A percentile compares a stretch with the other conserved stretches of the same genome.
Conservation (phyloP, 1,140 invertebrate genomes). For the Drosophila serrata region DNA sequence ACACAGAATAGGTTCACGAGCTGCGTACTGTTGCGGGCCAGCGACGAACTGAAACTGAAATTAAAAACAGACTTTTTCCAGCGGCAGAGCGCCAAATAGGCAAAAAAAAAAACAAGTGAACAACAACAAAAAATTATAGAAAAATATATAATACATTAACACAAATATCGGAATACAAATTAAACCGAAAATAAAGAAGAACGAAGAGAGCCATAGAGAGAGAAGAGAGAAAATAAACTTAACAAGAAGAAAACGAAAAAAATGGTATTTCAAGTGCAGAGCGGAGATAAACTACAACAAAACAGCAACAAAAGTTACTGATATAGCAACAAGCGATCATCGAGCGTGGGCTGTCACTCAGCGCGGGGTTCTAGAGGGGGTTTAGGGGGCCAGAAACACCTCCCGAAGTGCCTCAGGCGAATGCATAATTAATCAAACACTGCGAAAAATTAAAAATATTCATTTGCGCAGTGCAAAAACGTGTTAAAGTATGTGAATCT, state of each 20-base stretch:
- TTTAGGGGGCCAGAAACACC: slow-evolving; percentile 9
- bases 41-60: slow-evolving; percentile 76
- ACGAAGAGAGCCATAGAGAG: slow-evolving; percentile 37
- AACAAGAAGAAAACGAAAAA: slow-evolving; percentile 32
- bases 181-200: slow-evolving; percentile 46
- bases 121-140: slow-evolving; percentile 37
- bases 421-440: slow-evolving; percentile 65
- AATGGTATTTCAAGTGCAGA: slow-evolving; percentile 62
- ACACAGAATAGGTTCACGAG: slow-evolving; percentile 35
- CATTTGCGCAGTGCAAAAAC: slow-evolving; percentile 27
- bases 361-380: background rate
- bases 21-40: slow-evolving; percentile 63
- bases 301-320: slow-evolving; percentile 17
- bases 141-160: slow-evolving; percentile 63
- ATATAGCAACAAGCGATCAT: slow-evolving; percentile 22
- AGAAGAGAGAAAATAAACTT: slow-evolving; percentile 31
- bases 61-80: slow-evolving; percentile 64
- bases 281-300: slow-evolving; percentile 33
- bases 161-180: slow-evolving; percentile 77
- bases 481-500: background rate
- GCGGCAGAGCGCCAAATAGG: slow-evolving; percentile 49
- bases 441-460: slow-evolving; percentile 32
- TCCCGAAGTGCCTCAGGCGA: slow-evolving; percentile 37
- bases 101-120: slow-evolving; percentile 46
- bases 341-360: slow-evolving; percentile 36